Percentiles rank a stretch among this genome's conserved stretches.
Conservation (phyloP, 2,888 invertebrate species). For the Galerucella nymphaeae region DNA sequence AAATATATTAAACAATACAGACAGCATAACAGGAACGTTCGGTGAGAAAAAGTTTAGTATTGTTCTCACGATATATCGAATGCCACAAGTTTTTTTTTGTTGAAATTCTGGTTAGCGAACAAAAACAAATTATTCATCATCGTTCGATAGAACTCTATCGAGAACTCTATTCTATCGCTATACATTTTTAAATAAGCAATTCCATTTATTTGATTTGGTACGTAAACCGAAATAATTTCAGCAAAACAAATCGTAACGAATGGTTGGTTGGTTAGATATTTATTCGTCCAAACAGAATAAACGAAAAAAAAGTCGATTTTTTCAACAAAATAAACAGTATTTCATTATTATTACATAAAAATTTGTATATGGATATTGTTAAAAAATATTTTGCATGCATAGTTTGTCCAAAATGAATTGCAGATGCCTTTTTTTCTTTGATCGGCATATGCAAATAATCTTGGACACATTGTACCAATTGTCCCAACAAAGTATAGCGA, state of each 20-base stretch:
- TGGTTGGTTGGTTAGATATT: neutral
- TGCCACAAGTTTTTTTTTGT: neutral
- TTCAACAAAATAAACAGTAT: neutral
- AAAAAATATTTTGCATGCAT: no score
- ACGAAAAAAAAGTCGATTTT: neutral
- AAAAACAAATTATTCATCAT: neutral
- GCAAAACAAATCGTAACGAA: neutral
- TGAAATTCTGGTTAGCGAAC: neutral
- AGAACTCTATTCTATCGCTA: neutral
- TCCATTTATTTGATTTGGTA: slow-evolving; percentile 6
- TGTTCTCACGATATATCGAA: no score
- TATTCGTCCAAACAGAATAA: neutral
- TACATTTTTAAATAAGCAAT: slow-evolving; percentile 17
- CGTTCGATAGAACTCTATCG: neutral
- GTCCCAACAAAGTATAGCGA: no score
- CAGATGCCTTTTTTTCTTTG: no score
- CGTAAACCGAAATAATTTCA: neutral
- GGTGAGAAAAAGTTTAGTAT: no score
- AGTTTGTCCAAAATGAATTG: no score
- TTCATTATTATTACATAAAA: no score
- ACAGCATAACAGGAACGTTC: no score
- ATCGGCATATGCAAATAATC: no score
- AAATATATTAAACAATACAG: no score
- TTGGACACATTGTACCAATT: no score
- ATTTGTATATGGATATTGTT: no score